Conservation (phyloP, 2,888 invertebrate species). For the Acheta domesticus region DNA sequence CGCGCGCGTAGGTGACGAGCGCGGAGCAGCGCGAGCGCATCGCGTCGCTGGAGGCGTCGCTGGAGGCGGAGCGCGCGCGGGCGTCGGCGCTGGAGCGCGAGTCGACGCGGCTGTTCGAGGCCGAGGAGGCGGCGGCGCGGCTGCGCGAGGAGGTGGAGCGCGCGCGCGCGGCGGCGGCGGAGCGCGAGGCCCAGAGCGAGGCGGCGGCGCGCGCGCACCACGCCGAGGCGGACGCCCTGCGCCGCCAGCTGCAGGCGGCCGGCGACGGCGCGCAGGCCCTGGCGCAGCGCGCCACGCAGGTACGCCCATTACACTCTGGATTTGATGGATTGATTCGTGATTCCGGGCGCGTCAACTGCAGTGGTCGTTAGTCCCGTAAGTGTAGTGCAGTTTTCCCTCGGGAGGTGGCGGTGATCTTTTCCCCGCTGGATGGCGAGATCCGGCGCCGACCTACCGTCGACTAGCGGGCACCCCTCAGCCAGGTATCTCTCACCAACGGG, state of each 20-base stretch:
- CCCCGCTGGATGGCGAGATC: too few species aligned
- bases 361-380: too few species aligned
- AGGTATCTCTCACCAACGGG: too few species aligned
- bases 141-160: neutral
- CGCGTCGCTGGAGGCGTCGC: conserved; percentile 50
- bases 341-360: too few species aligned
- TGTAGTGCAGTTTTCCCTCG: too few species aligned
- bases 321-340: too few species aligned
- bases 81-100: conserved; percentile 52
- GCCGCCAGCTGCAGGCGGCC: conserved; percentile 54
- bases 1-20: conserved; percentile 48
- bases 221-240: conserved; percentile 51
- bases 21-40: conserved; percentile 50
- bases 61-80: conserved; percentile 50
- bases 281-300: neutral
- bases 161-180: neutral
- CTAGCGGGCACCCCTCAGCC: too few species aligned
- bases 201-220: conserved; percentile 28
- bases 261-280: neutral
- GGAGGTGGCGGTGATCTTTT: too few species aligned
- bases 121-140: conserved; percentile 58
- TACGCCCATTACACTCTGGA: neutral
- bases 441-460: too few species aligned
- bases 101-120: conserved; percentile 59
- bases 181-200: neutral